Evolutionary conservation across 2,888 invertebrate genomes (phyloP), one percentile per base, ranked within the genome.

Genomic region (Bombyx huttoni): DNA sequence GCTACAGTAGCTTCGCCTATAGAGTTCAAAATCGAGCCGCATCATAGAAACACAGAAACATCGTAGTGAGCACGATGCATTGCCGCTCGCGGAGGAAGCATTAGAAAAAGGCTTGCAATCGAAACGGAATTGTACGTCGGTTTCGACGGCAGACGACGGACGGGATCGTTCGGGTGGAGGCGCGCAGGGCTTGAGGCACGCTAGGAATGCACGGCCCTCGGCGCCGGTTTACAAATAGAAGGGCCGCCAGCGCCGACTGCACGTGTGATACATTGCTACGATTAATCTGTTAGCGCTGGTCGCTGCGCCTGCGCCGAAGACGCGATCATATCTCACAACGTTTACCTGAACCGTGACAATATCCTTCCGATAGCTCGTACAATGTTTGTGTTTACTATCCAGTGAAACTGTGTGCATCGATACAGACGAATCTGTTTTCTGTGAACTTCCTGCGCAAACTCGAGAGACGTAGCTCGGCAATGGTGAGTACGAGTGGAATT

Each of bases 221-320:
- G 82, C 85, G 85, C 86, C 85, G 79, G 84, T 82, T 85, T 84
- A 87, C 87, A 86, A 85, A 86, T 86, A 87, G 85, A 87, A 87
- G 85, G 85, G 82, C 84, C 81, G 75, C 81, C 76, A 79, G 78
- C 70, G 71, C 76, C 73, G 73, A 75, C 79, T 81, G 81, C 86
- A 83, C 82, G 83, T 83, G 84, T 84, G 77, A 83, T 82, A 79
- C 81, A 82, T 84, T 72, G 78, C 78, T 69, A 74, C 79, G 78
- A 84, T 82, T 78, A 77, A 81, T 83, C 81, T 78, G 78, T 82
- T 82, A 78, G 75, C 78, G 73, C 75, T 74, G 75, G 77, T 73
- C 73, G 67, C 70, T 78, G 75, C 72, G 73, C 72, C 65, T 62
- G 73, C 75, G 70, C 69, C 62, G 53, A 62, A 60, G 65, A 61